Base-by-base conservation (phyloP, 2,888 invertebrate genomes). In the Sarcophaga carnaria region DNA sequence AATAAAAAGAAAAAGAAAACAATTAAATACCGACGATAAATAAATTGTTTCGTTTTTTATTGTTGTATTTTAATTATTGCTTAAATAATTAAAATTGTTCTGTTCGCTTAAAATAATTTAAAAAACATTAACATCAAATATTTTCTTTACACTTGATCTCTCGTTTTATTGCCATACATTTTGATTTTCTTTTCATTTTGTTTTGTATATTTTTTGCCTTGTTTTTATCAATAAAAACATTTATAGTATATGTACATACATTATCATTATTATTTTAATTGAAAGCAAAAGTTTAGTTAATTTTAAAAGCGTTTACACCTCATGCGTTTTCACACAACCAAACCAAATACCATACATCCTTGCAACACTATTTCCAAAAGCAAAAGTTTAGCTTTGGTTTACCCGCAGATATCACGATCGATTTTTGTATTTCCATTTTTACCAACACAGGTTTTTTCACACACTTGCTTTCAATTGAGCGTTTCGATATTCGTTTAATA, bases 61-160 rank as follows among this genome's bases (percentile, higher is more conserved):
- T 80, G 20, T 81, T 75, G 47, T 62, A 69, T 60, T 47, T 81
- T 81, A 47, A 67, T 75, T 69, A 62, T 66, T 74, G 66, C 27
- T 75, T 80, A 67, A 69, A 49, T 67, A 74, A 74, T 80, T 20
- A 69, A 75, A 67, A 80, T 69, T 62, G 10, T 69, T 75, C 27
- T 69, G 49, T 69, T 54, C 63, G 45, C 17, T 49, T 74, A 67
- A 75, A 67, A 80, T 75, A 69, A 81, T 75, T 75, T 75, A 62
- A 75, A 47, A 63, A 69, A 67, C 60, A 62, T 80, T 74, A 74
- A 67, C 66, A 74, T 67, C 75, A 75, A 81, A 49, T 75, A 69
- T 75, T 75, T 80, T 80, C 60, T 80, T 74, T 67, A 47, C 74
- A 74, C 80, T 74, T 74, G 67, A 49, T 49, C 27, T 67, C 45